Base-by-base conservation (phyloP, 2,888 invertebrate genomes). In the Bhutanitis thaidina region DNA sequence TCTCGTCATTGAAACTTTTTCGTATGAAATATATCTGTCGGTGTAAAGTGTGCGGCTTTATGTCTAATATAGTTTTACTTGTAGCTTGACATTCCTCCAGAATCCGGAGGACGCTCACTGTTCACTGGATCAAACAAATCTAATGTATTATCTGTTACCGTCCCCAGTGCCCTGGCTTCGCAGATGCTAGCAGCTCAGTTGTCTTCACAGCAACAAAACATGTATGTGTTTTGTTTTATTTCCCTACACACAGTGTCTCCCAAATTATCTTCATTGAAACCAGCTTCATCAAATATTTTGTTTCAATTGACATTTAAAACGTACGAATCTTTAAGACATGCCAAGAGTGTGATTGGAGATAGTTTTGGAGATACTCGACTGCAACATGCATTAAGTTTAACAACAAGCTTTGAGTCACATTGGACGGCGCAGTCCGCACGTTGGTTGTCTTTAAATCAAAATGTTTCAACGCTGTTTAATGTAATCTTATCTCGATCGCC, bases 121-220 rank as follows among this genome's bases (percentile, higher is more conserved):
- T 58, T 59, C 69, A 71, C 69, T 76, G 73, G 72, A 70, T 69
- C 64, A 66, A 66, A 67, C 61, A 70, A 67, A 67, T 82, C 84
- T 88, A 88, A 88, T 82, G 77, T 74, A 71, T 74, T 69, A 77
- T 81, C 75, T 87, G 78, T 88, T 91, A 91, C 86, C 92, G 92
- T 94, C 92, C 94, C 94, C 95, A 96, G 96, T 95, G 96, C 96
- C 94, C 96, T 96, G 93, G 96, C 96, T 94, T 94, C 96, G 92
- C 96, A 96, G 95, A 96, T 96, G 96, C 95, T 95, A 93, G 96
- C 95, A 92, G 93, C 94, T 91, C 96, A 96, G 93, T 93, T 95
- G 90, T 95, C 95, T 89, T 94, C 95, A 91, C 96, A 96, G 92
- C 96, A 96, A 92, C 96, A 96, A 93, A 94, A 94, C 93, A 96